A percentile compares a stretch with the other conserved stretches of the same genome.
phyloP scores from a whole-genome alignment of 2,888 invertebrate species.

The Morpho deidamia region DNA sequence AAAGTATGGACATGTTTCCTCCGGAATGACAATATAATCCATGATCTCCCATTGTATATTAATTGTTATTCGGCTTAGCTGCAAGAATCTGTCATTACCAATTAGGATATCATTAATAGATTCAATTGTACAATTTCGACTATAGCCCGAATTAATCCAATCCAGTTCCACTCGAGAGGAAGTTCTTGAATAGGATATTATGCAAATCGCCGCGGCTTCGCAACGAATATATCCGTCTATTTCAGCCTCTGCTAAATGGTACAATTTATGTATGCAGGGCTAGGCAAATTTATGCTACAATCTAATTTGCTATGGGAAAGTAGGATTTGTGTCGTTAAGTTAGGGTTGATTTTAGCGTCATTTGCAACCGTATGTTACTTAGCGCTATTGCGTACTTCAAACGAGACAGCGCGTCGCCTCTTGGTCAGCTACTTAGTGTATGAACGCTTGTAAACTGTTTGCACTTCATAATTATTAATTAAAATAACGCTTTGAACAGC shows the following conservation, averaged over 20 bases:
- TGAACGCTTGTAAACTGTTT: conserved; percentile 18
- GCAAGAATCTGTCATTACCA: conserved; percentile 1
- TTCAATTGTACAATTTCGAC: conserved; percentile 8
- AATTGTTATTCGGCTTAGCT: background rate
- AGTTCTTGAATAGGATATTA: conserved; percentile 43
- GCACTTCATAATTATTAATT: background rate
- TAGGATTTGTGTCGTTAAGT: conserved; percentile 5
- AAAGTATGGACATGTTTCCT: too few relatives aligned
- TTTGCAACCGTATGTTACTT: conserved; percentile 11
- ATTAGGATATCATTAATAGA: conserved; percentile 4
- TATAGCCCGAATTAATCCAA: conserved; percentile 11
- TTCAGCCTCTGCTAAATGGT: conserved; percentile 40
- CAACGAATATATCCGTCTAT: conserved; percentile 50
- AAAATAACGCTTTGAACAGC: too few relatives aligned
- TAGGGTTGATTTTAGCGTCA: conserved; percentile 17
- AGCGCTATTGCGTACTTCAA: conserved; percentile 24
- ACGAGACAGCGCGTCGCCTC: conserved; percentile 44
- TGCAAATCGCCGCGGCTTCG: conserved; percentile 41
- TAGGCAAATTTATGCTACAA: background rate
- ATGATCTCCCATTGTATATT: background rate
- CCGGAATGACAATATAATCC: too few relatives aligned
- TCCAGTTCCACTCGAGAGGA: conserved; percentile 20
- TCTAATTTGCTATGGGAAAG: conserved; percentile 13
- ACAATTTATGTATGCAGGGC: conserved; percentile 32
- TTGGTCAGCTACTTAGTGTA: conserved; percentile 30